Percentiles rank a stretch among this genome's conserved stretches.
Evolutionary conservation across 2,113 vertebrate species (phyloP).

Genomic region (Progne subis): DNA sequence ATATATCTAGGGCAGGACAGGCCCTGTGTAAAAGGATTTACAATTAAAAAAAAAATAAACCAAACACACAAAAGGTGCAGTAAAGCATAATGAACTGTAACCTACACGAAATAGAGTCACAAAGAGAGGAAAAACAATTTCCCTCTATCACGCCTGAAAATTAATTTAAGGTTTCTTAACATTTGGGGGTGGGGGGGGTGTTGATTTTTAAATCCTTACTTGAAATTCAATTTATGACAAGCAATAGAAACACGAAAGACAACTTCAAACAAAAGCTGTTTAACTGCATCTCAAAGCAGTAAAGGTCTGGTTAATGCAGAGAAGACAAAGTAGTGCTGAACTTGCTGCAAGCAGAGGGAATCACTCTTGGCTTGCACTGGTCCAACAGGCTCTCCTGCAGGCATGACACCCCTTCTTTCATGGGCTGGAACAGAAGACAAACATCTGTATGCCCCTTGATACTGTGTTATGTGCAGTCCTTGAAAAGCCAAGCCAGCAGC

Average conservation of each 20-base stretch:
- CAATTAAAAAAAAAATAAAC: background rate
- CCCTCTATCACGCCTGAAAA: background rate
- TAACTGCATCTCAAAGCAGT: background rate
- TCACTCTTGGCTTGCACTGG: background rate
- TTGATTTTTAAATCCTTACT: background rate
- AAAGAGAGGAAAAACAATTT: background rate
- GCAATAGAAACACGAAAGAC: background rate
- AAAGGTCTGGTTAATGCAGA: background rate
- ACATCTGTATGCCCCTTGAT: background rate
- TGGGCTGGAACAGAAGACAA: background rate
- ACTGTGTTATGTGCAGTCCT: background rate
- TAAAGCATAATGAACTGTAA: background rate
- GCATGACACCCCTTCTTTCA: background rate
- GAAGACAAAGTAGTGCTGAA: background rate
- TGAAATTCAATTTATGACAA: background rate
- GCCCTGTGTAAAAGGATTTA: background rate
- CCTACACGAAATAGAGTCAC: background rate
- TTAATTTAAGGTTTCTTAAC: background rate
- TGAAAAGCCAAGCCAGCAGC: background rate
- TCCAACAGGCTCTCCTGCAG: background rate
- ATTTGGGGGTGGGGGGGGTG: background rate
- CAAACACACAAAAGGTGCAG: background rate
- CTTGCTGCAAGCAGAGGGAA: background rate
- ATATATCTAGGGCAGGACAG: background rate
- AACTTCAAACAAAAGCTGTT: background rate